Evolutionary conservation across 2,797 vertebrate species (phyloP).

Genomic region (Cuculus canorus): DNA sequence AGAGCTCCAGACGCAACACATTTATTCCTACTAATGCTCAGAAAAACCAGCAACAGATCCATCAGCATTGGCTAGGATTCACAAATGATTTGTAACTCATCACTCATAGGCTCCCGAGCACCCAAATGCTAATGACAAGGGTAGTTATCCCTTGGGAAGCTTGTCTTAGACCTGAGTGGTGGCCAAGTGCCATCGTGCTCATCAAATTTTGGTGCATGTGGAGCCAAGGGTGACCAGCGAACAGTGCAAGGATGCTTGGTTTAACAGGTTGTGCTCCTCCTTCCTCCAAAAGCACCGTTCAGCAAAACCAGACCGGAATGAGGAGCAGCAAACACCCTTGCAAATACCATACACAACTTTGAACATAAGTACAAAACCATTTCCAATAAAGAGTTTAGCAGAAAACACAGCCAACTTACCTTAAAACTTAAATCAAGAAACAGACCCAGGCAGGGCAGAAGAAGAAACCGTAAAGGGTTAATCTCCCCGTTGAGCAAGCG

Average conservation of each 20-base stretch:
- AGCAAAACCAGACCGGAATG: accelerated
- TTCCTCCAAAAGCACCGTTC: neutral
- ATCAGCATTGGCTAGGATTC: neutral
- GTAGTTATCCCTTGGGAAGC: neutral
- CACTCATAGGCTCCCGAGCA: neutral
- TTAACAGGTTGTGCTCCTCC: neutral
- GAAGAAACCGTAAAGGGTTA: neutral
- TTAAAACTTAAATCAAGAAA: neutral
- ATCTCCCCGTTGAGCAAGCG: neutral
- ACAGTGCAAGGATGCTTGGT: no score
- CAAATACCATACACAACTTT: accelerated
- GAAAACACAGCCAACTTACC: neutral
- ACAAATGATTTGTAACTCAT: neutral
- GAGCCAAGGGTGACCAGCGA: accelerated
- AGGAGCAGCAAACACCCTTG: neutral
- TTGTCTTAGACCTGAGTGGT: neutral
- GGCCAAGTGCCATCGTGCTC: accelerated
- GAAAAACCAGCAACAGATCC: neutral
- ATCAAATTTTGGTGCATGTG: accelerated
- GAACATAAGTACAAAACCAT: accelerated
- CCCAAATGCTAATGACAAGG: neutral
- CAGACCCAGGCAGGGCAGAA: accelerated
- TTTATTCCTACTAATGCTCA: neutral
- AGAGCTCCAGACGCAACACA: accelerated
- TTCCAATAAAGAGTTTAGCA: accelerated